Base-by-base conservation (phyloP, 2,113 vertebrate species). In the Daphoenositta chrysoptera region DNA sequence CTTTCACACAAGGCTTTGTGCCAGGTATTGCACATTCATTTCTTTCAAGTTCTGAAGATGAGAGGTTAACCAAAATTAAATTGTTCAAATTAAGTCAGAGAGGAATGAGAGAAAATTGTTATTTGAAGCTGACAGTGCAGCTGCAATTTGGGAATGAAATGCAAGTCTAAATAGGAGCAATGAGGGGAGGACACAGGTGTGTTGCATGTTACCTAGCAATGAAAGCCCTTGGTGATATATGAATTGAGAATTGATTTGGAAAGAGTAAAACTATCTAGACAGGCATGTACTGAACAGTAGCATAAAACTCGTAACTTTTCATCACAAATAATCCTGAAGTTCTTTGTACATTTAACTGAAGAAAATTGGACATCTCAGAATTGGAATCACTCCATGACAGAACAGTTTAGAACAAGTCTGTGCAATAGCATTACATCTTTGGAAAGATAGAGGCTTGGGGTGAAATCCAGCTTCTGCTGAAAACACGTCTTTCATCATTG, bases 11-110 rank as follows among this genome's bases (percentile, higher is more conserved):
- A 22, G 23, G 77, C 77, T n/a, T 63, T 81, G 61, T 76, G 18
- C 45, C 83, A 90, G n/a, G 81, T 84, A 82, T 37, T 65, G 65
- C 47, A 61, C 39, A 83, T 91, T 68, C 28, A 33, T 31, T 57
- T n/a, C 35, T 79, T 97, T 94, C 64, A 89, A 90, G 57, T 51
- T 82, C 71, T 92, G 82, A 90, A 96, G 51, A 71, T 1, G 18
- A 69, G 39, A 95, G 21, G 10, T 68, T 81, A 96, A 89, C 37
- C 63, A 28, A 88, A 96, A 96, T 83, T 93, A 94, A 93, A 94
- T 72, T 89, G 56, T 39, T 78, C 81, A 90, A 61, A 94, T 95
- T 82, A 82, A 91, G 69, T 84, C 26, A 93, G 89, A 47, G 47
- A 70, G 47, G 22, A 96, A 88, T 72, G 79, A 94, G 28, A 93